These are phyloP conservation scores for Oophaga sylvatica DNA, from an alignment of 2,797 vertebrate species.

Conservation along the genomic window DNA sequence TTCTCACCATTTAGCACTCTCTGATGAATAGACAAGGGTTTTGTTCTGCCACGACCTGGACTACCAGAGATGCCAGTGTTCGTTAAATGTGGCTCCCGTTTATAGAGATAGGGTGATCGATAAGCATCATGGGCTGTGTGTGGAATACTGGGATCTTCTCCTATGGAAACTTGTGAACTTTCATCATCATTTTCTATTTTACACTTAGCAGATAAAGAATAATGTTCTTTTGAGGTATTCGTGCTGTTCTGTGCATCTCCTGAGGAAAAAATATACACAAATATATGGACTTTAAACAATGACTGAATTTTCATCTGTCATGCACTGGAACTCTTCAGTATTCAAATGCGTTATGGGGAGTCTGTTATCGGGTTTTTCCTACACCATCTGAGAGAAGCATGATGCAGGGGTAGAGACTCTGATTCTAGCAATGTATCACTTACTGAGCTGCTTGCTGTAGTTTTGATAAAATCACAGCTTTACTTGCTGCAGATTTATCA, in stretches of 20 bases:
- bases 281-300: not conserved
- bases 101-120: not conserved
- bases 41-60: not conserved
- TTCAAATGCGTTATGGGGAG: too few relatives aligned
- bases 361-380: too few relatives aligned
- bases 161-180: not conserved
- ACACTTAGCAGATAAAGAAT: not conserved
- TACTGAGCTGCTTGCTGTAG: too few relatives aligned
- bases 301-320: too few relatives aligned
- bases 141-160: not conserved
- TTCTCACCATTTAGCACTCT: not conserved
- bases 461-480: too few relatives aligned
- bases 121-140: not conserved
- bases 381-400: too few relatives aligned
- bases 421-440: too few relatives aligned
- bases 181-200: conserved; percentile 1
- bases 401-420: too few relatives aligned
- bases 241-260: not conserved
- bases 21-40: conserved; percentile 10
- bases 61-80: not conserved
- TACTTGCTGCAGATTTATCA: too few relatives aligned
- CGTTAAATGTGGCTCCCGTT: not conserved
- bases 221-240: not conserved
- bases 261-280: not conserved
- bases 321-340: too few relatives aligned